Percentiles rank a stretch among this genome's conserved stretches.
These are phyloP conservation scores for Synanceia verrucosa DNA, from an alignment of 2,797 vertebrate species.

Conservation along the genomic window DNA sequence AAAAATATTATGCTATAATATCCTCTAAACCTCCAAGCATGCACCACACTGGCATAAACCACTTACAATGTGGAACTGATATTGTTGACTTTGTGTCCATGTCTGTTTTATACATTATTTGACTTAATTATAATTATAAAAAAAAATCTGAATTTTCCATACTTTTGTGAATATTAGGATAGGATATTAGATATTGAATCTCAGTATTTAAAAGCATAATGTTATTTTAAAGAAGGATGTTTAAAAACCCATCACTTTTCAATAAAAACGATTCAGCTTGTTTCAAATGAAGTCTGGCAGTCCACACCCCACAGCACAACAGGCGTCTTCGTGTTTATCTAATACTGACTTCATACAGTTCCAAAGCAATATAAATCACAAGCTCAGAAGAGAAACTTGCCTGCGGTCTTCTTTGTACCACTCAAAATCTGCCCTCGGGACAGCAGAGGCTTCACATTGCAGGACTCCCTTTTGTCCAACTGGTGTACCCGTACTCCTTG, in stretches of 20 bases:
- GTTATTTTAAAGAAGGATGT: conserved; percentile 13
- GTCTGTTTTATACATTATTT: conserved; percentile 20
- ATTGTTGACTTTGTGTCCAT: conserved; percentile 12
- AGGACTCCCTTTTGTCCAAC: conserved; percentile 95
- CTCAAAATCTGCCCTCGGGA: conserved; percentile 93
- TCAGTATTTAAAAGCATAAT: conserved; percentile 15
- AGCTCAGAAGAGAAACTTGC: conserved; percentile 70
- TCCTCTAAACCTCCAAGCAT: conserved; percentile 13
- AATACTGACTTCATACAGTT: conserved; percentile 35
- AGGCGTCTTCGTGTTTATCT: conserved; percentile 12
- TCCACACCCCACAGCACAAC: conserved; percentile 14
- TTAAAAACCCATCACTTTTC: conserved; percentile 3
- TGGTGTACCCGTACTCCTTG: conserved; percentile 88
- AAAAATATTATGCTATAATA: conserved; percentile 25
- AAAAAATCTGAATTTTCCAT: not conserved
- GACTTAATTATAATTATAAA: not conserved
- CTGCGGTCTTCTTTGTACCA: conserved; percentile 98
- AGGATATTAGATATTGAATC: not conserved
- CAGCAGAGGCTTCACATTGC: conserved; percentile 93
- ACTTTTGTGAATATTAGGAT: conserved; percentile 4
- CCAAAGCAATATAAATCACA: conserved; percentile 13
- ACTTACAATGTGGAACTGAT: conserved; percentile 31
- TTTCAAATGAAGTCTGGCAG: conserved; percentile 12
- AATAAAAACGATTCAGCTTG: conserved; percentile 19
- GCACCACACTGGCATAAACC: conserved; percentile 30